A percentile compares a stretch with the other conserved stretches of the same genome.
These are phyloP conservation scores for Apogon hyalosoma DNA, from an alignment of 2,797 vertebrate genomes.

Conservation along the genomic window DNA sequence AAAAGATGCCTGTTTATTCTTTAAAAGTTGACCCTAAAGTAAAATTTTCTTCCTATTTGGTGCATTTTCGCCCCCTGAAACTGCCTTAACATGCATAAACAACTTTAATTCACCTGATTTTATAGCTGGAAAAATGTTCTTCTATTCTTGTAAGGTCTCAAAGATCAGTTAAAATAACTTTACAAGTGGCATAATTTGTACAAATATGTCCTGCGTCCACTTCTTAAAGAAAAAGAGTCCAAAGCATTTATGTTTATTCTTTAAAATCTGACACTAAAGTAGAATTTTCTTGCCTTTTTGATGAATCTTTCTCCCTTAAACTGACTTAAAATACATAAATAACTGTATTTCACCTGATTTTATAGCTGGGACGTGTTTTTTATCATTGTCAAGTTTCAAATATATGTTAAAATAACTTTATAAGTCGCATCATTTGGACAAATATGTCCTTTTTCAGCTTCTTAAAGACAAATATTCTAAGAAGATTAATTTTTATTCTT, in stretches of 20 bases:
- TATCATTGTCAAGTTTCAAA: conserved; percentile 58
- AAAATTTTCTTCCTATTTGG: background rate
- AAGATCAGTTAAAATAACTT: too few species aligned
- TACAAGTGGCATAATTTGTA: too few species aligned
- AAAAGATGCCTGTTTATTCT: background rate
- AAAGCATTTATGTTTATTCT: too few species aligned
- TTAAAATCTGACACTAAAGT: too few species aligned
- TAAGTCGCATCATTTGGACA: conserved; percentile 34
- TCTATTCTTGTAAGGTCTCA: too few species aligned
- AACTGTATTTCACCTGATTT: conserved; percentile 62
- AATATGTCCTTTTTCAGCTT: background rate
- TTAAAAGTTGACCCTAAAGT: background rate
- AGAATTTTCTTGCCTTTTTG: background rate
- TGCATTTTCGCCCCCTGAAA: conserved; percentile 5
- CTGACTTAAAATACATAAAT: too few species aligned
- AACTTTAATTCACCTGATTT: too few species aligned
- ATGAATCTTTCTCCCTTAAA: too few species aligned
- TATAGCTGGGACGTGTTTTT: conserved; percentile 32
- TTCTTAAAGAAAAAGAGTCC: background rate
- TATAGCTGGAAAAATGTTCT: too few species aligned
- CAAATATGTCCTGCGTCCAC: background rate
- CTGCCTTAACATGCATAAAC: too few species aligned
- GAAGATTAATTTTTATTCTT: background rate
- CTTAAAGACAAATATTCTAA: background rate
- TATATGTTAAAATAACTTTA: conserved; percentile 36